Percentiles rank a stretch among this genome's conserved stretches.
These are phyloP conservation scores for Actinopyga echinites DNA, from an alignment of 53 echinoderm and acorn worm genomes.

Conservation along the genomic window DNA sequence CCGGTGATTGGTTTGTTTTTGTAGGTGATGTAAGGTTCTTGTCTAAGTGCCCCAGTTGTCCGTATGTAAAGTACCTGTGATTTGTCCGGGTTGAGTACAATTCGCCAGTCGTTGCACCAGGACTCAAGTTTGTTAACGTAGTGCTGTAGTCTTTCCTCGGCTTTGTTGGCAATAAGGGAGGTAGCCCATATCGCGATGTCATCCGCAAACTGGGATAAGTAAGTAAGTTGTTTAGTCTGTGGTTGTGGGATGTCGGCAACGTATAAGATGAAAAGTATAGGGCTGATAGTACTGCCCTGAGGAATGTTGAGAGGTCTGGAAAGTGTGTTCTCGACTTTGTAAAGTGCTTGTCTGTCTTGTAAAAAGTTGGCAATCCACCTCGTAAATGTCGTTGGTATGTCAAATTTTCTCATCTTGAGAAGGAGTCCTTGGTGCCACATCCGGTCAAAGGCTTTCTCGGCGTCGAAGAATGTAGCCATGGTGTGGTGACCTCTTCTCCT, in stretches of 20 bases:
- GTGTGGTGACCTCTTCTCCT: not conserved
- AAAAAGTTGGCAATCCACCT: not conserved
- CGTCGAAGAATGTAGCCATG: not conserved
- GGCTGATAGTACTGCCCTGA: constrained; percentile 17
- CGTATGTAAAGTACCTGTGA: too few species aligned
- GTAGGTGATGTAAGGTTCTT: too few species aligned
- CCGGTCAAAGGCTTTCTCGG: not conserved
- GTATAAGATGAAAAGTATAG: not conserved
- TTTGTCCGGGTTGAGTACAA: not conserved
- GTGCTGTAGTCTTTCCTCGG: not conserved
- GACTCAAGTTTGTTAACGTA: not conserved
- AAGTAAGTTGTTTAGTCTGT: not conserved
- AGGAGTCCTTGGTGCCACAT: not conserved
- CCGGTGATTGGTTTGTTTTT: too few species aligned
- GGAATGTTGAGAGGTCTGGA: not conserved
- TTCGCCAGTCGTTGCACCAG: constrained; percentile 10
- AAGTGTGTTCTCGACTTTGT: not conserved
- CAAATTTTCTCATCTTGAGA: not conserved
- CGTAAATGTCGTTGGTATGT: not conserved
- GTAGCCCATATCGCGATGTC: too few species aligned
- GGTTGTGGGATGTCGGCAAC: not conserved
- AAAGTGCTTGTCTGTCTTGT: not conserved
- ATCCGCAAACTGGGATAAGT: not conserved
- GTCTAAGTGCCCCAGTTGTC: too few species aligned
- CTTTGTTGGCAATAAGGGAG: not conserved